Percentiles rank a stretch among this genome's conserved stretches.
Conservation (phyloP, 2,113 vertebrate genomes). For the Ptychochromis oligacanthus region DNA sequence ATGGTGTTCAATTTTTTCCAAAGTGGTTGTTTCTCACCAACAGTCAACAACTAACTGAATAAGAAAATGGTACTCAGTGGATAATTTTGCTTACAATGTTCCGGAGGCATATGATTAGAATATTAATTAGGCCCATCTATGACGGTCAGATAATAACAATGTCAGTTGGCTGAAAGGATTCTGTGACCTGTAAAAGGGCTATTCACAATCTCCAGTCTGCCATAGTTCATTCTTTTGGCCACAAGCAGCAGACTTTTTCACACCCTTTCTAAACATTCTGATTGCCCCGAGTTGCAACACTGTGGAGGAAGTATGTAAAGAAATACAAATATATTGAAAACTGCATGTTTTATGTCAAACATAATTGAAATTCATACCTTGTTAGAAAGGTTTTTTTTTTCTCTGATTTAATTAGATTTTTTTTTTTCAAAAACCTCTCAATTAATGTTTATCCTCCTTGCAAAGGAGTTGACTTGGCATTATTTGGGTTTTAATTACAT, state of each 20-base stretch:
- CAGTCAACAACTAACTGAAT: slow-evolving; percentile 52
- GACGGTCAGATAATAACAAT: slow-evolving; percentile 94
- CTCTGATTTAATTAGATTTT: slow-evolving; percentile 28
- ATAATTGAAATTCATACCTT: slow-evolving; percentile 68
- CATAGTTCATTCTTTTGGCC: slow-evolving; percentile 89
- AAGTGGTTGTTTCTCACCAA: slow-evolving; percentile 46
- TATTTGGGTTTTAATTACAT: slow-evolving; percentile 75
- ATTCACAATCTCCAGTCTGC: slow-evolving; percentile 93
- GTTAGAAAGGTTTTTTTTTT: slow-evolving; percentile 62
- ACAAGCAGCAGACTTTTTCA: slow-evolving; percentile 92
- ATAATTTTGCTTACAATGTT: slow-evolving; percentile 92
- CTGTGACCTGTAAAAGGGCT: slow-evolving; percentile 97
- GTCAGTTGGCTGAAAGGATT: slow-evolving; percentile 91
- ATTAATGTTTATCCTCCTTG: slow-evolving; percentile 46
- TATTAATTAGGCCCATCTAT: slow-evolving; percentile 99
- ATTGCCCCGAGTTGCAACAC: slow-evolving; percentile 85
- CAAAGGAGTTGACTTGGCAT: slow-evolving; percentile 49
- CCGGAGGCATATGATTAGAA: slow-evolving; percentile 92
- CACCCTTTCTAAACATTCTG: slow-evolving; percentile 89
- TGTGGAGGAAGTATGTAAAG: slow-evolving; percentile 81
- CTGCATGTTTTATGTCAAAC: slow-evolving; percentile 69
- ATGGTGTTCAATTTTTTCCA: slow-evolving; percentile 3
- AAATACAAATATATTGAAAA: slow-evolving; percentile 82
- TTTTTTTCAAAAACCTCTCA: slow-evolving; percentile 41
- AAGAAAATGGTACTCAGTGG: slow-evolving; percentile 71